phyloP scores from a whole-genome alignment of 2,113 vertebrate species.

The Rhombomys opimus region DNA sequence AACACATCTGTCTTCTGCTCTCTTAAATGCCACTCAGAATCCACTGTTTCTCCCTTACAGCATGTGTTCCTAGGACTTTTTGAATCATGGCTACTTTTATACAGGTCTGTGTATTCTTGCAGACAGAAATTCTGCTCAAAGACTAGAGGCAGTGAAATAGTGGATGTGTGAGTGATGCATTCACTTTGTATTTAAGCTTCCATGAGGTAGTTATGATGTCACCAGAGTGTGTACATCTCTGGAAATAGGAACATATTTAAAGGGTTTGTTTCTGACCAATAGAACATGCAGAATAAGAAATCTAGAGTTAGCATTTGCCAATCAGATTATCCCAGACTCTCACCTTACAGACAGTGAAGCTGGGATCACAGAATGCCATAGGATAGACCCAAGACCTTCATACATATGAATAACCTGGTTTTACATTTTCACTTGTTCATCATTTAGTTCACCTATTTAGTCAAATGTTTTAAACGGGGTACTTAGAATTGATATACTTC shows the following conservation, averaged over 20 bases:
- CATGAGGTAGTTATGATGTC: constrained; percentile 35
- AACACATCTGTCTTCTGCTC: neutral
- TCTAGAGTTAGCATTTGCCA: neutral
- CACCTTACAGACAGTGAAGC: neutral
- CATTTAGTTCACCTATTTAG: neutral
- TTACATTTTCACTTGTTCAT: neutral
- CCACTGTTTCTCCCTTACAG: neutral
- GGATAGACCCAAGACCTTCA: neutral
- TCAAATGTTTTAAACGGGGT: neutral
- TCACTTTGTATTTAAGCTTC: neutral
- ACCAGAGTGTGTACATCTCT: constrained; percentile 39
- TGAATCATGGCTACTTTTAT: neutral
- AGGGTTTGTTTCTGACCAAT: constrained; percentile 44
- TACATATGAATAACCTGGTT: neutral
- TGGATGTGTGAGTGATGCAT: neutral
- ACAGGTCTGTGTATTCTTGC: neutral
- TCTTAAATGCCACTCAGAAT: neutral
- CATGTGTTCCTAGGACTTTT: neutral
- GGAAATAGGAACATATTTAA: constrained; percentile 42
- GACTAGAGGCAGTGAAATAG: neutral
- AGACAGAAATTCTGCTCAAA: neutral
- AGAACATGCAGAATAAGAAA: constrained; percentile 4
- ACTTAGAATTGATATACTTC: constrained; percentile 22
- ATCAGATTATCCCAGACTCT: neutral
- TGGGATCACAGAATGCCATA: neutral